Conservation (phyloP, 2,888 invertebrate genomes). For the Lasioglossum lativentre region DNA sequence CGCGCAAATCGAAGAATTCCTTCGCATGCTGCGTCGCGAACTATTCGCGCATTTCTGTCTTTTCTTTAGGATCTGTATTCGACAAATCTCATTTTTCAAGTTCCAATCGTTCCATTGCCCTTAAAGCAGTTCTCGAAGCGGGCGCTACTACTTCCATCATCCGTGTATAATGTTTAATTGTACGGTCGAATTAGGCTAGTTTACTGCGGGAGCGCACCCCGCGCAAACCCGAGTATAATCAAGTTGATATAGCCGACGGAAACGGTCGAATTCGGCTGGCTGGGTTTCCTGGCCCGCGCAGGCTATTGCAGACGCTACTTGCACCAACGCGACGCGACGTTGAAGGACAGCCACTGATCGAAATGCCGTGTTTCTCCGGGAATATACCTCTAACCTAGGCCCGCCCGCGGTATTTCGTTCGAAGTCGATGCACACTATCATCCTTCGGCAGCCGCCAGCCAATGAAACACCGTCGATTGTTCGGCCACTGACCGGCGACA, state of each 20-base stretch:
- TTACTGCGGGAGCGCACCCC: not conserved
- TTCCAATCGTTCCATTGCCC: not conserved
- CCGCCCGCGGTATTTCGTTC: slow-evolving; percentile 44
- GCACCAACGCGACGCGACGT: slow-evolving; percentile 37
- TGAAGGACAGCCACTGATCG: slow-evolving; percentile 71
- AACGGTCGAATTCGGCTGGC: slow-evolving; percentile 46
- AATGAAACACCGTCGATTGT: slow-evolving; percentile 73
- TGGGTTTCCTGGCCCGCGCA: slow-evolving; percentile 36
- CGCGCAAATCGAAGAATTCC: not conserved
- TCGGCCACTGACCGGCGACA: slow-evolving; percentile 47
- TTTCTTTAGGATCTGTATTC: too few species aligned
- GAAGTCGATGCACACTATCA: slow-evolving; percentile 62
- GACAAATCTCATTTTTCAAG: too few species aligned
- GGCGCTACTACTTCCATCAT: not conserved
- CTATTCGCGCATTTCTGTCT: too few species aligned
- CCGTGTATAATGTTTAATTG: not conserved
- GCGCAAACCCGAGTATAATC: slow-evolving; percentile 32
- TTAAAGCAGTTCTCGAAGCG: not conserved
- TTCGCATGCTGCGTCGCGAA: too few species aligned
- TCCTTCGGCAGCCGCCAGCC: slow-evolving; percentile 60
- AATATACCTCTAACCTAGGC: slow-evolving; percentile 61
- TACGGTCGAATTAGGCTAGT: not conserved
- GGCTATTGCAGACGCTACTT: slow-evolving; percentile 41
- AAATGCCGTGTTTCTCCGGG: slow-evolving; percentile 74
- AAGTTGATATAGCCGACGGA: slow-evolving; percentile 18